These are phyloP conservation scores for Caradrina clavipalpis DNA, from an alignment of 2,888 invertebrate genomes.

Conservation along the genomic window DNA sequence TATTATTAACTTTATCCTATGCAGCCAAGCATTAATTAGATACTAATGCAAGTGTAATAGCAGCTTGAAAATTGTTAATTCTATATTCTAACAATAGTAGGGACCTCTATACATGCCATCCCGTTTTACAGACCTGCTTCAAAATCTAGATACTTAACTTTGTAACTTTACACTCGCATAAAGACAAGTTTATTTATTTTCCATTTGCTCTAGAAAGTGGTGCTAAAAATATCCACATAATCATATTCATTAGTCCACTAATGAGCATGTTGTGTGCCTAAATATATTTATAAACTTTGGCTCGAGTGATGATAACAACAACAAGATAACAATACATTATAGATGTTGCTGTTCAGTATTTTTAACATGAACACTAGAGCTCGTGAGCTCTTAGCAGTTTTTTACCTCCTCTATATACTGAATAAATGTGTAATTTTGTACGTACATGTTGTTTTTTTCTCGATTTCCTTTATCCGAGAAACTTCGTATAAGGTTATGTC, in stretches of 20 bases:
- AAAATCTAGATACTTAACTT: constrained; percentile 7
- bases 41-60: background rate
- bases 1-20: background rate
- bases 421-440: constrained; percentile 21
- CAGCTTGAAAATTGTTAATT: background rate
- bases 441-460: constrained; percentile 85
- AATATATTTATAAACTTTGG: constrained; percentile 17
- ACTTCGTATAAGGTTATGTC: constrained; percentile 97
- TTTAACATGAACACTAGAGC: background rate
- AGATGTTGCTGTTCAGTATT: background rate
- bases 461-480: constrained; percentile 91
- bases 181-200: background rate
- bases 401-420: background rate
- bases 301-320: constrained; percentile 24
- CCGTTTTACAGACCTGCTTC: background rate
- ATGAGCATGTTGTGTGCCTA: constrained; percentile 17
- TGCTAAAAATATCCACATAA: background rate
- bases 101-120: no score
- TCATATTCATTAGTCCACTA: constrained; percentile 18
- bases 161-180: background rate
- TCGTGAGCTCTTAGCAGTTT: background rate
- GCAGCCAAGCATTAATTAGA: background rate
- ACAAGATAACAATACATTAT: constrained; percentile 35
- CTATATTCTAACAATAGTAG: background rate
- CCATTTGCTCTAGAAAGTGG: background rate